These are phyloP conservation scores for Macroglossus sobrinus DNA, from an alignment of 2,113 vertebrate species.

Conservation along the genomic window DNA sequence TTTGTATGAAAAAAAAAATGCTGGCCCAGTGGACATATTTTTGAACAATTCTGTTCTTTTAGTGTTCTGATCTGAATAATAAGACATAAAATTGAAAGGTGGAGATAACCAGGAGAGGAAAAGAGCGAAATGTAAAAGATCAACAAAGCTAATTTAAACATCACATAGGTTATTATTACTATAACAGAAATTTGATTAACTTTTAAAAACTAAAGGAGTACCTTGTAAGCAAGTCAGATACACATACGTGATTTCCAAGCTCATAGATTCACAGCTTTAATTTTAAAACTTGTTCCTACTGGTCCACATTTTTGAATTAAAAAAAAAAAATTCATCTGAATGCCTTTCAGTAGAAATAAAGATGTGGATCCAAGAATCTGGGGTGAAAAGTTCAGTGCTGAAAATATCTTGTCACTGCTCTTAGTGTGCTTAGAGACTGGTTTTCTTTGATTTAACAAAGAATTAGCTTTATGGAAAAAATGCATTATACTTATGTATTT, in stretches of 20 bases:
- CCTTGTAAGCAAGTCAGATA: background rate
- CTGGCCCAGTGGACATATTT: background rate
- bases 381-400: conserved; percentile 60
- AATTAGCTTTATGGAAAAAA: conserved; percentile 33
- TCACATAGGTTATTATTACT: background rate
- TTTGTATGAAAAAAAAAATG: background rate
- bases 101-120: background rate
- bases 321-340: background rate
- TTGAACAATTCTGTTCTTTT: background rate
- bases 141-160: background rate
- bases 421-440: background rate
- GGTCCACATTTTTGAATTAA: background rate
- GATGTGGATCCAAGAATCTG: background rate
- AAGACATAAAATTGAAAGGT: background rate
- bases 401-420: conserved; percentile 35
- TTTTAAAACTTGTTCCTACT: background rate
- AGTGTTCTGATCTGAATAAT: background rate
- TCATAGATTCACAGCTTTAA: background rate
- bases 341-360: conserved; percentile 43
- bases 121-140: background rate
- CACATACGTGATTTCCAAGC: background rate
- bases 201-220: background rate
- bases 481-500: background rate
- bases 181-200: background rate
- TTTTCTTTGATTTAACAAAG: conserved; percentile 42